phyloP scores from a whole-genome alignment of 2,888 invertebrate genomes.

The Argyresthia goedartella region DNA sequence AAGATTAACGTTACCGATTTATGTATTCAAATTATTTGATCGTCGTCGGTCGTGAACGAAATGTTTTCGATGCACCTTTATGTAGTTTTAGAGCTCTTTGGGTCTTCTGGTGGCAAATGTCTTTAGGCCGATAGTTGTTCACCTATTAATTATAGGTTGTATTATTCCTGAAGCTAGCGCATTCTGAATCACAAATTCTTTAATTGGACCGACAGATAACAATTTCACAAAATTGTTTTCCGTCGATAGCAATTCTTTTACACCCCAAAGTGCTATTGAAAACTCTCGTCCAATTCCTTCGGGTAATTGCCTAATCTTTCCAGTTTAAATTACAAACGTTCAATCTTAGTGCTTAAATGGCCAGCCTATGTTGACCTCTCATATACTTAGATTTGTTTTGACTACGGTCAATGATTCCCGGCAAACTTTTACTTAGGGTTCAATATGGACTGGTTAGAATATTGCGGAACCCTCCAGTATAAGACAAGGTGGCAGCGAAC shows the following conservation, averaged over 20 bases:
- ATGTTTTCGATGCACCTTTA: slow-evolving; percentile 18
- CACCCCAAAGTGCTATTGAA: slow-evolving; percentile 9
- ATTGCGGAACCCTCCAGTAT: slow-evolving; percentile 12
- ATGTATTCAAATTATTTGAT: slow-evolving; percentile 54
- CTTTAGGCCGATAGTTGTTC: background rate
- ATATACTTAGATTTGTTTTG: background rate
- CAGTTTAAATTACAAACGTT: slow-evolving; percentile 39
- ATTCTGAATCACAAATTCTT: no score
- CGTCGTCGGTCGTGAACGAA: slow-evolving; percentile 25
- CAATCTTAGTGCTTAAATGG: slow-evolving; percentile 22
- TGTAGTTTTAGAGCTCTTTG: background rate
- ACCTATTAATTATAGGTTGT: background rate
- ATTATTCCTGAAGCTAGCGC: background rate
- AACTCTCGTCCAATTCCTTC: slow-evolving; percentile 38
- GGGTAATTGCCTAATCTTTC: slow-evolving; percentile 56
- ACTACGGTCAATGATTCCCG: background rate
- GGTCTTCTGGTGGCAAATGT: background rate
- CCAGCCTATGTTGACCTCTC: background rate
- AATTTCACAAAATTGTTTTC: no score
- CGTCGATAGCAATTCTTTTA: background rate
- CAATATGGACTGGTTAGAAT: background rate
- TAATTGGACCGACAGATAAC: no score
- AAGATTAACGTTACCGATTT: slow-evolving; percentile 52
- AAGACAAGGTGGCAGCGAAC: slow-evolving; percentile 30
- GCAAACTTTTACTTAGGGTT: background rate